Evolutionary conservation across 2,113 vertebrate species (phyloP).

Genomic region (Lethenteron camtschaticum): DNA sequence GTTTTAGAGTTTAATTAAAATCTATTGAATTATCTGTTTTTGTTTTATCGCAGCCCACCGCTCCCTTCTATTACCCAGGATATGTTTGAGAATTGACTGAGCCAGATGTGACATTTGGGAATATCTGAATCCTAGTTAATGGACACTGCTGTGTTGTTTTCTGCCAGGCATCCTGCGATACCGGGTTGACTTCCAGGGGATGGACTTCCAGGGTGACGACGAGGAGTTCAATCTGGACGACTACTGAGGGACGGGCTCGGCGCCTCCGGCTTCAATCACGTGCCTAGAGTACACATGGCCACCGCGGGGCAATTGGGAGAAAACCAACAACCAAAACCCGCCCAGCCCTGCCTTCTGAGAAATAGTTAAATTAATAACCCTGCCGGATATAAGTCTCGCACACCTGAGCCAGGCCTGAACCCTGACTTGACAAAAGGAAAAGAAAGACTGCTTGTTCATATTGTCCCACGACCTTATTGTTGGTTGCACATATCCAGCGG

Average conservation of each 20-base stretch:
- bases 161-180: constrained; percentile 86
- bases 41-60: too few relatives aligned
- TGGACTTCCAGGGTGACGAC: constrained; percentile 96
- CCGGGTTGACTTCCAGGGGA: constrained; percentile 99
- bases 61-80: too few relatives aligned
- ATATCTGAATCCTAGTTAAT: too few relatives aligned
- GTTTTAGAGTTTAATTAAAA: too few relatives aligned
- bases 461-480: too few relatives aligned
- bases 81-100: too few relatives aligned
- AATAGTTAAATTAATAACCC: not conserved
- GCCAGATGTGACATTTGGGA: too few relatives aligned
- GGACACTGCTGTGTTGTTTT: not conserved
- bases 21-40: too few relatives aligned
- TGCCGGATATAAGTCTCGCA: not conserved
- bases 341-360: not conserved
- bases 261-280: constrained; percentile 50
- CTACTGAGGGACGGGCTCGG: constrained; percentile 84
- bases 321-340: constrained; percentile 38
- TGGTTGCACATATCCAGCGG: too few relatives aligned
- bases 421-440: too few relatives aligned
- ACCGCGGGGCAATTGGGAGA: constrained; percentile 34
- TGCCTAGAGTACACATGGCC: constrained; percentile 54
- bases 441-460: too few relatives aligned
- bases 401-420: too few relatives aligned
- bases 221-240: constrained; percentile 99